Conservation (phyloP, 2,888 invertebrate genomes). For the Pseudococcus viburni region DNA sequence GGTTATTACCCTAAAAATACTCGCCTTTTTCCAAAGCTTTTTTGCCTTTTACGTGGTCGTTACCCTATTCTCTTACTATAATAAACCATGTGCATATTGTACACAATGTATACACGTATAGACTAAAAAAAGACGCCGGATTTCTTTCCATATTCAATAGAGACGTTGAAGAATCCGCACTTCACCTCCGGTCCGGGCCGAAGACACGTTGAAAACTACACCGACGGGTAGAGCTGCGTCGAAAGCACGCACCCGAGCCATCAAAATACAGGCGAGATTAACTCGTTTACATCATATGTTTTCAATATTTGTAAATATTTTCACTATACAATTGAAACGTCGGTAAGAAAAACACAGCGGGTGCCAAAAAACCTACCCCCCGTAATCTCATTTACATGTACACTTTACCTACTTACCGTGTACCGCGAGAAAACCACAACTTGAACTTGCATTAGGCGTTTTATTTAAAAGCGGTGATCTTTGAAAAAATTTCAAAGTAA, state of each 20-base stretch:
- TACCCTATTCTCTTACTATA: background rate
- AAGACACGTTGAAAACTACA: background rate
- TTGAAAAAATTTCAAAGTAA: background rate
- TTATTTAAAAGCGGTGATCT: conserved; percentile 38
- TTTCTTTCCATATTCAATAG: background rate
- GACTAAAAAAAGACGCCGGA: conserved; percentile 22
- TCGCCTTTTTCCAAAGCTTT: conserved; percentile 3
- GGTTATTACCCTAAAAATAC: conserved; percentile 44
- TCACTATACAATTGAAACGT: conserved; percentile 42
- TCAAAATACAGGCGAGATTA: conserved; percentile 31
- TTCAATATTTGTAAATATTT: conserved; percentile 48
- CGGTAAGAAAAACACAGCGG: conserved; percentile 33
- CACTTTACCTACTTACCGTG: background rate
- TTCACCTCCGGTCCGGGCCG: background rate
- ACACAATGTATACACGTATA: background rate
- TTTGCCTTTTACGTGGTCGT: background rate
- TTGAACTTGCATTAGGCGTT: conserved; percentile 22
- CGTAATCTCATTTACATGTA: conserved; percentile 1
- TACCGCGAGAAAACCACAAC: conserved; percentile 36
- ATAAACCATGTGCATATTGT: background rate
- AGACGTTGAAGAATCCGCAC: background rate
- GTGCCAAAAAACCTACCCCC: conserved; percentile 20
- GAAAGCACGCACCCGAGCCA: background rate
- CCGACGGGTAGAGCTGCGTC: background rate
- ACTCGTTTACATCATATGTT: conserved; percentile 52